Conservation (phyloP, 2,888 invertebrate species). For the Cerastoderma edule region DNA sequence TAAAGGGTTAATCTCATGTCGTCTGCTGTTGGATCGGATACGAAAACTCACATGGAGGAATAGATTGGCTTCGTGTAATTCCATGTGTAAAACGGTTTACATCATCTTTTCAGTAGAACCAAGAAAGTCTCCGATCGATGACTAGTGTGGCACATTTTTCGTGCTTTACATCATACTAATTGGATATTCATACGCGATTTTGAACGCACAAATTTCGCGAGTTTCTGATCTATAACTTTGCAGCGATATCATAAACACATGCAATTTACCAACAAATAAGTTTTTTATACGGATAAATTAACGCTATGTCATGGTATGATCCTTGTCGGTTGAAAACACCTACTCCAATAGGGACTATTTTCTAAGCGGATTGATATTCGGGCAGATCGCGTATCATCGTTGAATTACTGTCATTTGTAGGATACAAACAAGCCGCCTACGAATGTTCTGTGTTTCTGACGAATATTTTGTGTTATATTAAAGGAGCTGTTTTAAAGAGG, state of each 20-base stretch:
- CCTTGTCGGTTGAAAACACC: not conserved
- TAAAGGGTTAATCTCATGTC: too few species aligned
- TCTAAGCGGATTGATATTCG: not conserved
- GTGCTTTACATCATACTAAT: constrained; percentile 17
- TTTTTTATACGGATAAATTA: too few species aligned
- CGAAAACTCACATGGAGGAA: too few species aligned
- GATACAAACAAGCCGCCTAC: constrained; percentile 10
- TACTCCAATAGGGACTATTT: constrained; percentile 6
- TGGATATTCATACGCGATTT: constrained; percentile 20
- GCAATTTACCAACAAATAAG: too few species aligned
- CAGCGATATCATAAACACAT: too few species aligned
- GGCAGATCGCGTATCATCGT: not conserved
- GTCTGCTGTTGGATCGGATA: too few species aligned
- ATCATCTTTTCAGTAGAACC: too few species aligned
- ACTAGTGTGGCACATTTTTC: constrained; percentile 17
- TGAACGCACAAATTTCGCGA: constrained; percentile 13
- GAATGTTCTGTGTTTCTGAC: constrained; percentile 7
- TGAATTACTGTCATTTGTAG: constrained; percentile 19
- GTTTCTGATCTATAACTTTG: too few species aligned
- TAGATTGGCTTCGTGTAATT: too few species aligned
- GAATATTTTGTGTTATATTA: constrained; percentile 10
- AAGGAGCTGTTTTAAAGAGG: not conserved
- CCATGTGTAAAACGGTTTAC: too few species aligned
- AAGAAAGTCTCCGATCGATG: constrained; percentile 15
- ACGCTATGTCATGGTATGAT: too few species aligned